Evolutionary conservation across 53 echinoderm and acorn worm species (phyloP).

Genomic region (Temnopleurus reevesii): DNA sequence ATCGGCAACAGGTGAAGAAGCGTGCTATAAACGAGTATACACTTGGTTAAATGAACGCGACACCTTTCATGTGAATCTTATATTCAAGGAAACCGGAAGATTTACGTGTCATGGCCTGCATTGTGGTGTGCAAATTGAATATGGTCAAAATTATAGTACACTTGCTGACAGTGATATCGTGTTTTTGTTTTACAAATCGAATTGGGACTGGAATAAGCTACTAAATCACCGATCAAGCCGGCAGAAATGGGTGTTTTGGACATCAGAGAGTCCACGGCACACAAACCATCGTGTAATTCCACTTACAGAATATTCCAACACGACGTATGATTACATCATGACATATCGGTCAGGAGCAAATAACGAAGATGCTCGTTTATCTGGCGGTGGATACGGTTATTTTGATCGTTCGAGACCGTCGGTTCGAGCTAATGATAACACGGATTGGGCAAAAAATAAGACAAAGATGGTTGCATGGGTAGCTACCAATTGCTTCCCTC

Average conservation of each 20-base stretch:
- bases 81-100: not conserved
- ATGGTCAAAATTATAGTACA: not conserved
- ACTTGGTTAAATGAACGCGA: constrained; percentile 5
- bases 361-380: not conserved
- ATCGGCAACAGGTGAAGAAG: no score
- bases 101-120: not conserved
- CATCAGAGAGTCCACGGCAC: constrained; percentile 44
- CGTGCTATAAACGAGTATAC: constrained; percentile 15
- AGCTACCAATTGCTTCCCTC: not conserved
- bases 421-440: not conserved
- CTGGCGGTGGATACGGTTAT: not conserved
- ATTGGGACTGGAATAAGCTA: constrained; percentile 28
- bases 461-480: constrained; percentile 13
- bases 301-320: not conserved
- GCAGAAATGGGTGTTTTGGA: constrained; percentile 58
- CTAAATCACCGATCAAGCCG: not conserved
- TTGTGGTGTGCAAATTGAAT: not conserved
- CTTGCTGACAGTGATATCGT: constrained; percentile 21
- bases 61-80: not conserved
- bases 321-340: constrained; percentile 50
- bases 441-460: constrained; percentile 31
- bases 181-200: not conserved
- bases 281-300: constrained; percentile 20
- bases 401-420: not conserved
- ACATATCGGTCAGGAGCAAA: constrained; percentile 3